A percentile compares a stretch with the other conserved stretches of the same genome.
Evolutionary conservation across 1,140 invertebrate species (phyloP).

Genomic region (Drosophila biarmipes): DNA sequence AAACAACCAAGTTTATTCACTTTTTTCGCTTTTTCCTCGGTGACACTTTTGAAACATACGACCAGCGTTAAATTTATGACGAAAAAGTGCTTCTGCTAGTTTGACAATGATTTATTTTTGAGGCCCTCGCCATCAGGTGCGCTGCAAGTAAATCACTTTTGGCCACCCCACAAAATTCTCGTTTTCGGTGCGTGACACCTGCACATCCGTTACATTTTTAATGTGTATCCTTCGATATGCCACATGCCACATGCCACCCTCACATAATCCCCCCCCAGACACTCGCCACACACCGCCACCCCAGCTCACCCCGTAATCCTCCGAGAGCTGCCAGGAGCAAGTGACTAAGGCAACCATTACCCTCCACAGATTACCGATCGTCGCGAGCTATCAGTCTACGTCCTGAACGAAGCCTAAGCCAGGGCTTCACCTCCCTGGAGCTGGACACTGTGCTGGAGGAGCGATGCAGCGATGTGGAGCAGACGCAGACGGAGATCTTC

Average conservation of each 20-base stretch:
- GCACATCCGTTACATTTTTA: conserved; percentile 31
- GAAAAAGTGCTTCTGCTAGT: neutral
- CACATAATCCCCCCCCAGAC: too few species aligned
- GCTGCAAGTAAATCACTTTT: conserved; percentile 26
- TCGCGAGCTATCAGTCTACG: conserved; percentile 88
- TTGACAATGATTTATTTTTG: neutral
- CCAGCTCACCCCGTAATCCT: neutral
- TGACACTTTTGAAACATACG: too few species aligned
- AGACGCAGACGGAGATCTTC: conserved; percentile 85
- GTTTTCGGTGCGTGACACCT: conserved; percentile 2
- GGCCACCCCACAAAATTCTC: neutral
- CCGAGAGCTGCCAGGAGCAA: neutral
- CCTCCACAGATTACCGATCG: conserved; percentile 85
- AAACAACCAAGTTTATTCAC: too few species aligned
- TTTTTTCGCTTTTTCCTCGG: too few species aligned
- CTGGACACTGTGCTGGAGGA: conserved; percentile 93
- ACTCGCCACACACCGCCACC: neutral
- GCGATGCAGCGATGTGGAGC: conserved; percentile 89
- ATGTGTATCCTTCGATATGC: conserved; percentile 36
- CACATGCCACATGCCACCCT: too few species aligned
- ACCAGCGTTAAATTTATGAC: neutral
- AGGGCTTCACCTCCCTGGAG: conserved; percentile 89
- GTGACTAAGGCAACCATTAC: neutral
- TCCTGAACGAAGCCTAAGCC: conserved; percentile 87
- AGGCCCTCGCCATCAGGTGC: neutral